Evolutionary conservation across 2,797 vertebrate species (phyloP).

Genomic region (Clarias fuscus): DNA sequence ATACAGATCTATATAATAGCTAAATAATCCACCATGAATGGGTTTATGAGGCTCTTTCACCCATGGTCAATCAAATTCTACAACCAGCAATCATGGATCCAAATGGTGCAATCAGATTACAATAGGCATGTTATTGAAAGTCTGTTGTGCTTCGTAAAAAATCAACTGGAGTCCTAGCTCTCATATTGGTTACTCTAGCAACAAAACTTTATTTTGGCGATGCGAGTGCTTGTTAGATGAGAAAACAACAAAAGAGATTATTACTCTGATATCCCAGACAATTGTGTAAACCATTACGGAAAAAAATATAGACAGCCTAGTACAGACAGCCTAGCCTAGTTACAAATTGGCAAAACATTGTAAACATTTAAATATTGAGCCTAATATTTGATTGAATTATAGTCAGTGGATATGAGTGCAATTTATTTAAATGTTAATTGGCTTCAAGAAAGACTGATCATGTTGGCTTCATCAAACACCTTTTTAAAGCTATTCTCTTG

Average conservation of each 20-base stretch:
- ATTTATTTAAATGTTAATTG: neutral
- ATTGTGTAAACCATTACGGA: neutral
- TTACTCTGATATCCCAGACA: conserved; percentile 2
- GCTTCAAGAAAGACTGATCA: neutral
- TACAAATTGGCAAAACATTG: conserved; percentile 1
- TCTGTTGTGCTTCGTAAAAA: neutral
- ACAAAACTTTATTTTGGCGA: neutral
- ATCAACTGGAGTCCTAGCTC: neutral
- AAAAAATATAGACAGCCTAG: neutral
- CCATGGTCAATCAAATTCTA: conserved; percentile 43
- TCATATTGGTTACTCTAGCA: neutral
- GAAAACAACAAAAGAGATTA: neutral
- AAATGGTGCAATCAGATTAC: conserved; percentile 35
- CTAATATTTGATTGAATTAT: neutral
- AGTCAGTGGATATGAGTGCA: neutral
- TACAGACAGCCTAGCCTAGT: neutral
- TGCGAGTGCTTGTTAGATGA: neutral
- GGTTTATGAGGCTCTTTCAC: conserved; percentile 42
- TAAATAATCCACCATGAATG: conserved; percentile 37
- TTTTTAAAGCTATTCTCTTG: conserved; percentile 27
- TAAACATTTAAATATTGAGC: neutral
- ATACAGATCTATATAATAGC: conserved; percentile 30
- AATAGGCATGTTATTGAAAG: conserved; percentile 21
- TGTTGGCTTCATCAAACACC: neutral
- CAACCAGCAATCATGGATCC: conserved; percentile 28